Conservation (phyloP, 2,113 vertebrate species). For the Crotophaga sulcirostris region DNA sequence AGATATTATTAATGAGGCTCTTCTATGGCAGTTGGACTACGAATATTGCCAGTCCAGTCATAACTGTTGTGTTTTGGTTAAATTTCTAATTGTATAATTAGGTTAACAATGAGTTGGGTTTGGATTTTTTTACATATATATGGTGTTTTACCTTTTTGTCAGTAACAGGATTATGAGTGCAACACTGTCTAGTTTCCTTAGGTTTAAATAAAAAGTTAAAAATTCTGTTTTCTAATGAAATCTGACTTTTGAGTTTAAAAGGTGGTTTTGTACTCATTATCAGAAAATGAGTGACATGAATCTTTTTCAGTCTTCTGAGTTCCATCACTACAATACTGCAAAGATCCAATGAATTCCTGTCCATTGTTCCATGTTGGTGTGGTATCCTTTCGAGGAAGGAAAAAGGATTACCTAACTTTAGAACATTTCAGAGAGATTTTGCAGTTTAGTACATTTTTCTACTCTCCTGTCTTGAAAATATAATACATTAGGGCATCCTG, state of each 20-base stretch:
- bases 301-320: background rate
- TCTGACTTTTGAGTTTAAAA: background rate
- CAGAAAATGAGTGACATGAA: background rate
- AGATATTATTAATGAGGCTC: background rate
- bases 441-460: background rate
- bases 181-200: background rate
- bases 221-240: background rate
- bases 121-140: background rate
- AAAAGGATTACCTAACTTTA: background rate
- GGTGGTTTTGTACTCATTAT: background rate
- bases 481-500: background rate
- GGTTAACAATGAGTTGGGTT: fast-evolving
- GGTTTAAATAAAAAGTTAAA: background rate
- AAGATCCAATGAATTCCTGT: background rate
- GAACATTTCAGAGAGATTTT: background rate
- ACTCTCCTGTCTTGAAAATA: background rate
- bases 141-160: background rate
- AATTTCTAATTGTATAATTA: background rate
- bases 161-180: background rate
- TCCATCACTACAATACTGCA: fast-evolving
- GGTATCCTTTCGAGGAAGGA: background rate
- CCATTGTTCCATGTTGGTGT: background rate
- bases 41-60: background rate
- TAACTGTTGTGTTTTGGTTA: background rate
- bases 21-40: background rate